Conservation (phyloP, 2,797 vertebrate species). For the Molossus molossus region DNA sequence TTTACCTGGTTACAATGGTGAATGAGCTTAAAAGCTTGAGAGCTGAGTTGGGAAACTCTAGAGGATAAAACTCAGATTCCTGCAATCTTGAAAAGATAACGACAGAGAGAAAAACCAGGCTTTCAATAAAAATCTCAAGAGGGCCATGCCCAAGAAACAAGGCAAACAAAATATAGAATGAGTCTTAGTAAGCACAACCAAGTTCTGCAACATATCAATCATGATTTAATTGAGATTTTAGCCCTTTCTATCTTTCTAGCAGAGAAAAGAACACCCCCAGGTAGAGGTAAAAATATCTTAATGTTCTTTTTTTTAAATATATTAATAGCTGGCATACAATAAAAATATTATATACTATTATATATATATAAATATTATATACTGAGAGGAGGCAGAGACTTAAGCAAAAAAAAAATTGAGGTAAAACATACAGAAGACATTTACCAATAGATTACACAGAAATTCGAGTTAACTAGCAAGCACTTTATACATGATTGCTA, state of each 20-base stretch:
- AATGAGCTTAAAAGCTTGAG: background rate
- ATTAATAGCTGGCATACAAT: background rate
- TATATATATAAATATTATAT: no score
- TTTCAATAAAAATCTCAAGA: background rate
- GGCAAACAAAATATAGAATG: background rate
- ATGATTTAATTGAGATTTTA: background rate
- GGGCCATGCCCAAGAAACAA: background rate
- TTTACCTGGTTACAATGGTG: background rate
- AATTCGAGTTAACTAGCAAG: background rate
- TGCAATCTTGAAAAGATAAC: background rate
- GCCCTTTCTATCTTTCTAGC: background rate
- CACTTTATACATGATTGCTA: background rate
- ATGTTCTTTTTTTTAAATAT: background rate
- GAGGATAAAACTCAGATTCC: background rate
- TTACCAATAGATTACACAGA: background rate
- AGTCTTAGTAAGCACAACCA: background rate
- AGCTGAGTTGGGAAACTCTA: background rate
- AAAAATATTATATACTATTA: background rate
- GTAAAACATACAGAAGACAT: background rate
- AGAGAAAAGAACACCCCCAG: background rate
- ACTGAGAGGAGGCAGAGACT: background rate
- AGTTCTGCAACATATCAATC: background rate
- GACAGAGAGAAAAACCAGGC: background rate
- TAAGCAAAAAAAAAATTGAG: background rate
- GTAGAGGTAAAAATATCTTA: background rate